phyloP scores from a whole-genome alignment of 2,113 vertebrate species.

The Lonchura striata region DNA sequence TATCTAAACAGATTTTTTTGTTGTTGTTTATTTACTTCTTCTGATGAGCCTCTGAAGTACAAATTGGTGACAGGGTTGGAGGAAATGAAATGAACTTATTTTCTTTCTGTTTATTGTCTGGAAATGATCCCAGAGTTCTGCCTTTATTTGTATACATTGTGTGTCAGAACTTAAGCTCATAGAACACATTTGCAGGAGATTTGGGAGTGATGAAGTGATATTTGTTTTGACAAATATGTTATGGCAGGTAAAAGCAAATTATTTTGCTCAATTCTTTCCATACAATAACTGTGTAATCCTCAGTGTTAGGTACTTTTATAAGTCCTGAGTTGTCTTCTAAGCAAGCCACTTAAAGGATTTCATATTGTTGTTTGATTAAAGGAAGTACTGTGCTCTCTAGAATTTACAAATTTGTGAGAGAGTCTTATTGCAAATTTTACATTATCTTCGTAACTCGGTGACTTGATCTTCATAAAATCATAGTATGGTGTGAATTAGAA shows the following conservation, averaged over 20 bases:
- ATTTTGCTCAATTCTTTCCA: background rate
- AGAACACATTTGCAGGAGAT: background rate
- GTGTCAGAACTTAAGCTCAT: background rate
- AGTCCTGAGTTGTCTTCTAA: background rate
- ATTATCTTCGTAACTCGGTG: background rate
- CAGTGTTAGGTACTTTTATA: background rate
- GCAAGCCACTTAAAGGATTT: background rate
- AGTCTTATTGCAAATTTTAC: background rate
- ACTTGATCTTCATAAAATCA: background rate
- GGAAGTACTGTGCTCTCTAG: background rate
- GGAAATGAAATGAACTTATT: background rate
- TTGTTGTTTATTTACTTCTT: background rate
- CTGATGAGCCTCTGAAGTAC: background rate
- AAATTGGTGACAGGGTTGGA: background rate
- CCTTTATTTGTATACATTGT: background rate
- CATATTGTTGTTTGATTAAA: background rate
- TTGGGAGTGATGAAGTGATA: background rate
- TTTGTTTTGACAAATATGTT: background rate
- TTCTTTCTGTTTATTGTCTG: background rate
- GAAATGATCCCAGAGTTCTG: background rate
- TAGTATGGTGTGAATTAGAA: background rate
- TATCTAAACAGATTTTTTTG: background rate
- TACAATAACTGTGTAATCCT: background rate
- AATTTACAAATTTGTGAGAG: background rate
- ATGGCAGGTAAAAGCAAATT: background rate